Evolutionary conservation across 2,113 vertebrate species (phyloP), one percentile per base, ranked within the genome.

Genomic region (Tonatia bakeri): DNA sequence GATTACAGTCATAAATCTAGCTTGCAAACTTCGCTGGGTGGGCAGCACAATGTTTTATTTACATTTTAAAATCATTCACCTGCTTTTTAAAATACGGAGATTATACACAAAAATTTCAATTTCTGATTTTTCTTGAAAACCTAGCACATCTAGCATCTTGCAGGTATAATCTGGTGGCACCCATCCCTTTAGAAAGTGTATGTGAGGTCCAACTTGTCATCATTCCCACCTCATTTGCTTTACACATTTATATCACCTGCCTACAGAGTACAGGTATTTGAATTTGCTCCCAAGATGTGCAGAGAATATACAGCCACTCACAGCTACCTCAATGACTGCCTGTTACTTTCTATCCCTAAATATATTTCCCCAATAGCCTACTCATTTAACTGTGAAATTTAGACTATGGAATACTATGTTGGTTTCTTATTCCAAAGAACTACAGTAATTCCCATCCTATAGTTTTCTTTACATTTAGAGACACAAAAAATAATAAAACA

Each of bases 41-140:
- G 31, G 38, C 10, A 88, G 26, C 22, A 50, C 6, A 40, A 52
- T 65, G 16, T 61, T 90, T 33, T 45, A 90, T 56, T 80, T 65
- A 85, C 47, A 31, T 40, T 7, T 67, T 50, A 72, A 16, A 87
- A 45, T 79, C 72, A 87, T n/a, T 24, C 50, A 15, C 33, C 13
- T 31, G 47, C 15, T 89, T 87, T 87, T 82, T 33, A 67, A 90
- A 83, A 61, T 65, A 83, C 64, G 22, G 28, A 69, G 4, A 72
- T 52, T 72, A 31, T n/a, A 95, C 31, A 79, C 52, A 79, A 85
- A 89, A 80, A 80, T 20, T 67, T 5, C 17, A 22, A 75, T 88
- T 91, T 43, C 91, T 85, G 40, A 80, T 36, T 94, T 87, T 56
- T 94, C 82, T 73, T 64, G n/a, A 40, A 52, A 87, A 87, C 43